Conservation (phyloP, 2,113 vertebrate genomes). For the Tyto alba region DNA sequence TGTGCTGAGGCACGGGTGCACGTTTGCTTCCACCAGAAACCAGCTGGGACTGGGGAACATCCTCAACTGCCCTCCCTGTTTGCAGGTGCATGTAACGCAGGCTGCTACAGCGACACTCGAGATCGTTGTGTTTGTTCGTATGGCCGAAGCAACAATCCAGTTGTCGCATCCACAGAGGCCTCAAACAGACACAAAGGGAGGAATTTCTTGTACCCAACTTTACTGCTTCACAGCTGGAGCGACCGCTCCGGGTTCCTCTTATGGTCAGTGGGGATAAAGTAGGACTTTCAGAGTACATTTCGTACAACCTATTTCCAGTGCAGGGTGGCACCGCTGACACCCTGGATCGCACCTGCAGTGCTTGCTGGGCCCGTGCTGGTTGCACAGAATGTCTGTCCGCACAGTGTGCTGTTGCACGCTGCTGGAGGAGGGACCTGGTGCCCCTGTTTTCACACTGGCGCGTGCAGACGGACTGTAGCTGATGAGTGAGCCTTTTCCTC, state of each 20-base stretch:
- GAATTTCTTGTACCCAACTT: neutral
- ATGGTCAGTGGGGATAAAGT: neutral
- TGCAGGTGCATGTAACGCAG: neutral
- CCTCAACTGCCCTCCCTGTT: neutral
- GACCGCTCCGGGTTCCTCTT: neutral
- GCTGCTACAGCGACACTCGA: neutral
- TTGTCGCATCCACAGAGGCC: neutral
- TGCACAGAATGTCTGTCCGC: fast-evolving
- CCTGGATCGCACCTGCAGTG: neutral
- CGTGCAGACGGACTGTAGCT: neutral
- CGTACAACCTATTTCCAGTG: fast-evolving
- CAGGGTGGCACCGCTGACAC: neutral
- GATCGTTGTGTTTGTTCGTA: neutral
- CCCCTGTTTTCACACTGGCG: neutral
- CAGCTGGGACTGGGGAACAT: neutral
- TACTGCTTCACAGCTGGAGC: neutral
- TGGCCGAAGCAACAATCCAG: neutral
- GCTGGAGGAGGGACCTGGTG: neutral
- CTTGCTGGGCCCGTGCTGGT: neutral
- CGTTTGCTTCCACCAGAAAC: neutral
- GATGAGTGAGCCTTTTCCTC: neutral
- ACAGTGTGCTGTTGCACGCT: neutral
- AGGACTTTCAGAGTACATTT: neutral
- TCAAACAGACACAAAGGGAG: neutral
- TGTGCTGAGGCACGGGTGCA: fast-evolving